Conservation (phyloP, 2,797 vertebrate genomes). For the Pseudochirops cupreus region DNA sequence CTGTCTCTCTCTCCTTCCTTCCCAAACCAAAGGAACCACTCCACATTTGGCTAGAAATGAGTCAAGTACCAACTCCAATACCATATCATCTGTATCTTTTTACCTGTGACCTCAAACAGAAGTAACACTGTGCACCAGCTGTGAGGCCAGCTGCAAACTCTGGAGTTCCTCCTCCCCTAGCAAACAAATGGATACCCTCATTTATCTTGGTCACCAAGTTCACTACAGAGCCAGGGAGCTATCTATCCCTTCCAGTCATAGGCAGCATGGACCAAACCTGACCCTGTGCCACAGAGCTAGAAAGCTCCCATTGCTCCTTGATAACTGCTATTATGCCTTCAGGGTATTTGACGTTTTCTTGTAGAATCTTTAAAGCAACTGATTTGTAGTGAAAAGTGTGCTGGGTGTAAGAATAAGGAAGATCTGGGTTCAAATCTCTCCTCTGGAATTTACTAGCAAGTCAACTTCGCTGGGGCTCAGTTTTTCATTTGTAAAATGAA, state of each 20-base stretch:
- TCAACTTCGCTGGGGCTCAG: not conserved
- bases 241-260: not conserved
- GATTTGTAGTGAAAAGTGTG: not conserved
- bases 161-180: not conserved
- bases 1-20: not conserved
- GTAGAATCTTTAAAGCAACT: not conserved
- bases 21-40: not conserved
- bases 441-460: not conserved
- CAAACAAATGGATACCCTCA: not conserved
- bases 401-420: not conserved
- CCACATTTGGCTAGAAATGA: not conserved
- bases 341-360: not conserved
- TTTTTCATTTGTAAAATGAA: not conserved
- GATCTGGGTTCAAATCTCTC: not conserved
- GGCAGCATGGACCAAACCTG: not conserved
- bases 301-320: not conserved
- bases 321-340: not conserved
- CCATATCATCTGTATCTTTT: not conserved
- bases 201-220: not conserved
- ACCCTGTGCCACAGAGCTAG: not conserved
- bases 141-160: conserved; percentile 19
- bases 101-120: conserved; percentile 5
- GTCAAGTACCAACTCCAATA: not conserved
- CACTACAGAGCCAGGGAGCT: not conserved
- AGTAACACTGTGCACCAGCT: not conserved